These are phyloP conservation scores for Anguilla japonica DNA, from an alignment of 2,113 vertebrate genomes.

Conservation along the genomic window DNA sequence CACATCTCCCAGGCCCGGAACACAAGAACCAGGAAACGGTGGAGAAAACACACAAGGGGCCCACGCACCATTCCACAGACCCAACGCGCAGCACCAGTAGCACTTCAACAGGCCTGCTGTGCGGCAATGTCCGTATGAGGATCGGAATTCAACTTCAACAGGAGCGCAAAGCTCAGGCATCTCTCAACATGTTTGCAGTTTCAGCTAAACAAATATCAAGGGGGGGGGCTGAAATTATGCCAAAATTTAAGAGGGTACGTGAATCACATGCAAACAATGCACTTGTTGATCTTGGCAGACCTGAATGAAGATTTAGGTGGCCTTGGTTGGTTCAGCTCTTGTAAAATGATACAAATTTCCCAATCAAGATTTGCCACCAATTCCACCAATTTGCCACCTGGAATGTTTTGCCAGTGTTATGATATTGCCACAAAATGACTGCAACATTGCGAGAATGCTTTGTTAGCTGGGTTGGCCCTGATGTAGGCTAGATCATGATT, in stretches of 20 bases:
- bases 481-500: not conserved
- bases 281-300: not conserved
- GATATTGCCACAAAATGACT: too few relatives aligned
- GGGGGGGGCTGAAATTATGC: not conserved
- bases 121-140: not conserved
- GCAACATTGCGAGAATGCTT: too few relatives aligned
- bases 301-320: not conserved
- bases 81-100: too few relatives aligned
- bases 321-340: not conserved
- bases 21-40: not conserved
- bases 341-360: not conserved
- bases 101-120: not conserved
- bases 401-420: too few relatives aligned
- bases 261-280: not conserved
- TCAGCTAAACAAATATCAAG: not conserved
- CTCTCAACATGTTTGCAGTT: conserved; percentile 2
- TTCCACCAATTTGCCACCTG: conserved; percentile 22
- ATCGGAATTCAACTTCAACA: not conserved
- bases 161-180: not conserved
- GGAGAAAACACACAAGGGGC: not conserved
- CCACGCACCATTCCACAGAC: not conserved
- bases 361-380: not conserved
- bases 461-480: conserved; percentile 20
- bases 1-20: not conserved
- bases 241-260: not conserved